A percentile compares a stretch with the other conserved stretches of the same genome.
phyloP scores from a whole-genome alignment of 2,113 vertebrate genomes.

The Hippotragus niger region DNA sequence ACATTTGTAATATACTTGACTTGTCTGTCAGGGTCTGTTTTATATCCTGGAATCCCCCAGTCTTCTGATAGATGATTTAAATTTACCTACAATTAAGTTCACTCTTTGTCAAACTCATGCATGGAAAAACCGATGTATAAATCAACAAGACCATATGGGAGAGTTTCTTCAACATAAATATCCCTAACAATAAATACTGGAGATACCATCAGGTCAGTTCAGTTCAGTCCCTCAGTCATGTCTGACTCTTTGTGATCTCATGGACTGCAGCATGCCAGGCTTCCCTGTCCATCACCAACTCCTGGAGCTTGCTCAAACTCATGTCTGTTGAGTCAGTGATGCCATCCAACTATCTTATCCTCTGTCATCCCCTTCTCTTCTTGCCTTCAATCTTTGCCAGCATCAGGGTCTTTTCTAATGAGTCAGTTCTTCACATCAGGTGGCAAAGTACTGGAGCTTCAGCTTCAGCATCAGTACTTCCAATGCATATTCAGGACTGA shows the following conservation, averaged over 20 bases:
- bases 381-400: not conserved
- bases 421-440: not conserved
- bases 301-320: not conserved
- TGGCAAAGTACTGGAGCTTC: not conserved
- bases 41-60: fast-evolving
- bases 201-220: not conserved
- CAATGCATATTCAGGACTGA: not conserved
- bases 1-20: not conserved
- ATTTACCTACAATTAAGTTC: not conserved
- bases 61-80: not conserved
- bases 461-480: not conserved
- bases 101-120: not conserved
- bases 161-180: not conserved
- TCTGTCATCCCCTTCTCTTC: not conserved
- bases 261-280: not conserved
- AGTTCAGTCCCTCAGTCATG: not conserved
- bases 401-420: not conserved
- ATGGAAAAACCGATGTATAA: fast-evolving
- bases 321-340: not conserved
- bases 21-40: not conserved
- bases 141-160: not conserved
- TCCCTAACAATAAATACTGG: not conserved
- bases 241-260: not conserved
- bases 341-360: not conserved
- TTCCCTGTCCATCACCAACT: not conserved